Base-by-base conservation (phyloP, 2,888 invertebrate genomes). In the Caenorhabditis sp. region DNA sequence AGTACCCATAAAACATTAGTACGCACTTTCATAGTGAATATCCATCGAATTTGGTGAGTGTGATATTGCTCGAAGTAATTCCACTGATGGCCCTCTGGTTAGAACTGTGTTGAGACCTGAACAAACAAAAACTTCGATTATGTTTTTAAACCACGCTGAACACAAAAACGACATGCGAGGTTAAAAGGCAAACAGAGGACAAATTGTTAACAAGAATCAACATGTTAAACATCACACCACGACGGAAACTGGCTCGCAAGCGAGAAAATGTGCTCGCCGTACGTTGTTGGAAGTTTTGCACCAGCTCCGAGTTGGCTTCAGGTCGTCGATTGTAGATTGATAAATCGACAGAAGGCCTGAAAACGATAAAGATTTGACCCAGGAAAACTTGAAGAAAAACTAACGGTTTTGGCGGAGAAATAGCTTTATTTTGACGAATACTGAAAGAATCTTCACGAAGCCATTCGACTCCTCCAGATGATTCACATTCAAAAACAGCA, bases 401-500 rank as follows among this genome's bases (percentile, higher is more conserved):
- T 43, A 5, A 59, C 59, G 59, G 59, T 49, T 49, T 59, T 8
- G n/a, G 21, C 2, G 21, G 5, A 23, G 23, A 4, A 5, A 58
- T 49, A 51, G 58, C 51, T 6, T 37, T 26, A 21, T 72, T 71
- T 19, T 83, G 75, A 26, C 76, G 76, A 10, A 85, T 70, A n/a
- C 62, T 59, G 31, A 86, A 77, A 0, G 81, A 77, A 55, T 86
- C 86, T 64, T 86, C 86, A 23, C 79, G 74, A 26, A 83, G 66
- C 86, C 86, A 86, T 69, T 86, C 86, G 4, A 86, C 84, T n/a
- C 86, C 86, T 59, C 95, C 99, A 6, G 96, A 96, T 79, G 97
- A 97, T 90, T 99, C 99, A 88, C 99, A 99, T 89, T 99, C 99
- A 89, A 96, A 97, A 78, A 99, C 96, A 55, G 95, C 95, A 8